Conservation (phyloP, 2,113 vertebrate genomes). For the Notothenia coriiceps region DNA sequence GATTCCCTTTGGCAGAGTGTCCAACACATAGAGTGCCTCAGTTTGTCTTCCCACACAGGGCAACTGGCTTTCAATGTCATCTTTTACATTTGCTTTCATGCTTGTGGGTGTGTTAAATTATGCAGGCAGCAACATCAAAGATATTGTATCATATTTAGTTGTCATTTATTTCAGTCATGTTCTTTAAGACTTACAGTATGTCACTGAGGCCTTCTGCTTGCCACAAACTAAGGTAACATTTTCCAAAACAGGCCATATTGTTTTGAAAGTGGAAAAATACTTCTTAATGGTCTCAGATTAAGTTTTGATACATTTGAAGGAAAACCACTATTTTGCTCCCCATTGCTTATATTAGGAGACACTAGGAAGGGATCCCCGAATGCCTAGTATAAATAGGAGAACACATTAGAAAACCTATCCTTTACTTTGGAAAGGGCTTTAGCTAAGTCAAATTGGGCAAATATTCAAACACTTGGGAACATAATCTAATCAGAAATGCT, state of each 20-base stretch:
- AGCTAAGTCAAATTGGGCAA: neutral
- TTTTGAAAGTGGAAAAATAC: no score
- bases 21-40: constrained; percentile 28
- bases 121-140: constrained; percentile 58
- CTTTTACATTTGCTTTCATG: constrained; percentile 23
- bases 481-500: neutral
- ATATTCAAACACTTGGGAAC: no score
- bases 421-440: neutral
- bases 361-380: neutral
- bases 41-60: constrained; percentile 42
- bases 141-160: constrained; percentile 41
- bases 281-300: neutral
- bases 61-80: constrained; percentile 41
- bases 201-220: constrained; percentile 14
- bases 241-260: constrained; percentile 18
- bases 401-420: neutral
- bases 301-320: neutral
- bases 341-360: neutral
- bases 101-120: constrained; percentile 10
- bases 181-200: constrained; percentile 5
- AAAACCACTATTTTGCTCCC: neutral
- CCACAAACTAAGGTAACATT: constrained; percentile 4
- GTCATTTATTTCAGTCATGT: constrained; percentile 51
- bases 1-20: constrained; percentile 59
- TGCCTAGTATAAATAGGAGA: neutral